Conservation (phyloP, 2,888 invertebrate genomes). For the Rhaphigaster nebulosa region DNA sequence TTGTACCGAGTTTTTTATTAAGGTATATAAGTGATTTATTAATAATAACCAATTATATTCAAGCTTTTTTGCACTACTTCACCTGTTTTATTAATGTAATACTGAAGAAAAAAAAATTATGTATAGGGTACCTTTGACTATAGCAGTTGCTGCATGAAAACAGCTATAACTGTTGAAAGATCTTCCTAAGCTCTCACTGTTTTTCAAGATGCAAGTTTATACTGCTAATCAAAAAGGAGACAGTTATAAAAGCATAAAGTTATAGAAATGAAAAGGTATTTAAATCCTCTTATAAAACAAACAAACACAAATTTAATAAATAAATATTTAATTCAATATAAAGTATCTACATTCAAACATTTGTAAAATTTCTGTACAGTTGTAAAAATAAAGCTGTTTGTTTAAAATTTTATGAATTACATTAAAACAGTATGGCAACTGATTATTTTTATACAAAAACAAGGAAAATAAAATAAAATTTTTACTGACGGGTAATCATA, state of each 20-base stretch:
- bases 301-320: slow-evolving; percentile 7
- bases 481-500: background rate
- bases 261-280: background rate
- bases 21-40: no score
- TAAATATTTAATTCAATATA: slow-evolving; percentile 50
- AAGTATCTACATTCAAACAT: slow-evolving; percentile 42
- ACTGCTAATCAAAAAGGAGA: background rate
- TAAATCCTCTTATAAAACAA: background rate
- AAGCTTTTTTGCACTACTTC: no score
- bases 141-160: background rate
- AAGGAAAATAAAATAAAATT: background rate
- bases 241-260: background rate
- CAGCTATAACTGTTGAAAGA: background rate
- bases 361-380: slow-evolving; percentile 27
- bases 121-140: background rate
- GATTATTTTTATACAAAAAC: background rate
- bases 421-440: background rate
- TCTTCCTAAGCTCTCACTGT: background rate
- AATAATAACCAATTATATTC: no score
- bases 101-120: background rate
- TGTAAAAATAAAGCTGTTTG: slow-evolving; percentile 26
- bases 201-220: background rate
- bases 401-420: slow-evolving; percentile 7
- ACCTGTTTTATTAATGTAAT: background rate
- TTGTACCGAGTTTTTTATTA: no score